Evolutionary conservation across 30 jellyfish, hydroid and myxozoan genomes (phyloP).

Genomic region (Aurelia aurita complex sp. Pacific): DNA sequence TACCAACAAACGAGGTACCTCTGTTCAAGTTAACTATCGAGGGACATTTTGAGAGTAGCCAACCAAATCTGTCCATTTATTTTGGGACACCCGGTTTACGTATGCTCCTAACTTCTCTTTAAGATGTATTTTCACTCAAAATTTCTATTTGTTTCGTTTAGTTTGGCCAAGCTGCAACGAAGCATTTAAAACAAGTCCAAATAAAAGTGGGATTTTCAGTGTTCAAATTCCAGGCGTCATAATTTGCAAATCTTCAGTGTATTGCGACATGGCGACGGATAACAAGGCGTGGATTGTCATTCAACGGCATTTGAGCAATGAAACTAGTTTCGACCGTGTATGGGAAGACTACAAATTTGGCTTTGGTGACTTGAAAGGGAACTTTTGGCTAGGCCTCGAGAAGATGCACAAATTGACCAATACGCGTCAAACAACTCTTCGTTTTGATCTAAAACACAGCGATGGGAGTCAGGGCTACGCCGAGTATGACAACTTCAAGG

Average conservation of each 20-base stretch:
- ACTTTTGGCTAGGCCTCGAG: constrained; percentile 55
- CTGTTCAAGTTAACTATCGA: too few relatives aligned
- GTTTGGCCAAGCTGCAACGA: neutral
- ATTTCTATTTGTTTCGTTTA: neutral
- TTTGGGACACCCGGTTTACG: too few relatives aligned
- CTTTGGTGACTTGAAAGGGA: constrained; percentile 40
- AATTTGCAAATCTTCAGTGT: neutral
- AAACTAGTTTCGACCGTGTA: constrained; percentile 10
- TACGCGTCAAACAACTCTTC: neutral
- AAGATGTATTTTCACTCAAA: too few relatives aligned
- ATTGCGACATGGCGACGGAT: constrained; percentile 49
- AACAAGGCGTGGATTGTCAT: constrained; percentile 40
- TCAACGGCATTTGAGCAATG: constrained; percentile 27
- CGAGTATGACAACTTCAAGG: neutral
- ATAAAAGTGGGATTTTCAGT: neutral
- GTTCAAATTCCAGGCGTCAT: neutral
- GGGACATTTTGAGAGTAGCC: too few relatives aligned
- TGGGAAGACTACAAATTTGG: constrained; percentile 38
- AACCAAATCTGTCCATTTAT: too few relatives aligned
- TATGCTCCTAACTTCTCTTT: too few relatives aligned
- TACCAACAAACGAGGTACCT: too few relatives aligned
- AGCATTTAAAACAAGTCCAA: neutral
- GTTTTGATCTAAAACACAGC: constrained; percentile 11
- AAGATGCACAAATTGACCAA: constrained; percentile 17
- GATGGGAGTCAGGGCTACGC: neutral